phyloP scores from a whole-genome alignment of 2,113 vertebrate species.

The Empidonax alnorum region DNA sequence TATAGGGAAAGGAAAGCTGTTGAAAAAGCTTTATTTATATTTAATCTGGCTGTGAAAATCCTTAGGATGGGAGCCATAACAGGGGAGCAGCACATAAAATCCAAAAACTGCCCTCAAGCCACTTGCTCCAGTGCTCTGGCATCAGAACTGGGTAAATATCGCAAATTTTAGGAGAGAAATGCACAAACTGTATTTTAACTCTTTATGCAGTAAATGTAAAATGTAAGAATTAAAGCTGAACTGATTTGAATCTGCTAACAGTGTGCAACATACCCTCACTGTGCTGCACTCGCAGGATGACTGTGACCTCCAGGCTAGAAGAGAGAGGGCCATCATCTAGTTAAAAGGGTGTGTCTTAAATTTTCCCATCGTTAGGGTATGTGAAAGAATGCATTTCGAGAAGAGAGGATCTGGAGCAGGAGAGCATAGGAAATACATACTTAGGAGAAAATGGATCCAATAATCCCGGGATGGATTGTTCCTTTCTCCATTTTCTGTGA shows the following conservation, averaged over 20 bases:
- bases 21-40: not conserved
- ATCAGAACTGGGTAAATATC: not conserved
- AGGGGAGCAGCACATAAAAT: not conserved
- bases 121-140: not conserved
- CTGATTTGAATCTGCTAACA: not conserved
- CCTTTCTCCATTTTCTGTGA: not conserved
- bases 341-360: not conserved
- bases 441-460: not conserved
- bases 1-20: not conserved
- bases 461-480: not conserved
- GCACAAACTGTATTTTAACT: not conserved
- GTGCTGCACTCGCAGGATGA: not conserved
- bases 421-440: not conserved
- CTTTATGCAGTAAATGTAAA: not conserved
- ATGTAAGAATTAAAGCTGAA: not conserved
- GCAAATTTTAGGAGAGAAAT: not conserved
- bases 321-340: not conserved
- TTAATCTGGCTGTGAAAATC: not conserved
- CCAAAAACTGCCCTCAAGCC: not conserved
- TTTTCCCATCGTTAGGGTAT: not conserved
- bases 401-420: not conserved
- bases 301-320: not conserved
- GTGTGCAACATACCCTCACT: not conserved
- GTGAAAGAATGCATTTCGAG: fast-evolving
- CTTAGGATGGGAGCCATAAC: not conserved